phyloP scores from a whole-genome alignment of 2,113 vertebrate genomes.

The Camelus dromedarius region DNA sequence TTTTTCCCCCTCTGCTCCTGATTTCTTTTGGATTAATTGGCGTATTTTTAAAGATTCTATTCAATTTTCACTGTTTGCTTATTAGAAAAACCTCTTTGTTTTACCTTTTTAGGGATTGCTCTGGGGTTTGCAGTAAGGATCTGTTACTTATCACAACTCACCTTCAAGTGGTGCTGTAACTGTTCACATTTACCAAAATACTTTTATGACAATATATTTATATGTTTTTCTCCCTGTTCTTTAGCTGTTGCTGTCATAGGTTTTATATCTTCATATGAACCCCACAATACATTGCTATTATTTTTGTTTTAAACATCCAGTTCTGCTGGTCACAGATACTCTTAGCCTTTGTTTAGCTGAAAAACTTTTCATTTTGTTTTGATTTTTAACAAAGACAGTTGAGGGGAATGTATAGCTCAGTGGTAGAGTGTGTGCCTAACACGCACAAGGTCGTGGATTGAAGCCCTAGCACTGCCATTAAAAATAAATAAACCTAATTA shows the following conservation, averaged over 20 bases:
- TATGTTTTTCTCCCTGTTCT: not conserved
- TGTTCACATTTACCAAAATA: not conserved
- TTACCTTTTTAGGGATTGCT: not conserved
- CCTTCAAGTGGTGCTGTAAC: not conserved
- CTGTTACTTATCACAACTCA: not conserved
- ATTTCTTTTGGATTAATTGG: not conserved
- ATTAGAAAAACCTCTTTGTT: not conserved
- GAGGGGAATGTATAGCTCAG: too few species aligned
- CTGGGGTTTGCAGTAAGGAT: not conserved
- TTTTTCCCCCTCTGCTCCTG: not conserved
- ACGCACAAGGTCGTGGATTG: too few species aligned
- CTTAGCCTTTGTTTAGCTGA: not conserved
- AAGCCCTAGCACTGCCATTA: too few species aligned
- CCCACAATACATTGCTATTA: not conserved
- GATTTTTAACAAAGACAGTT: not conserved
- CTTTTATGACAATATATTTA: not conserved
- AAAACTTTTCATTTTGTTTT: not conserved
- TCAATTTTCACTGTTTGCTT: not conserved
- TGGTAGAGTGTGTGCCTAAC: too few species aligned
- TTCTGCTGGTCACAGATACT: not conserved
- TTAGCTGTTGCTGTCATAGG: not conserved
- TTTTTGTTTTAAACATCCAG: not conserved
- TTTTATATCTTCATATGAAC: not conserved
- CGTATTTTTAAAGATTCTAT: not conserved
- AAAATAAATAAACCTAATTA: too few species aligned